A percentile compares a stretch with the other conserved stretches of the same genome.
Evolutionary conservation across 2,113 vertebrate genomes (phyloP).

Genomic region (Hippocampus abdominalis): DNA sequence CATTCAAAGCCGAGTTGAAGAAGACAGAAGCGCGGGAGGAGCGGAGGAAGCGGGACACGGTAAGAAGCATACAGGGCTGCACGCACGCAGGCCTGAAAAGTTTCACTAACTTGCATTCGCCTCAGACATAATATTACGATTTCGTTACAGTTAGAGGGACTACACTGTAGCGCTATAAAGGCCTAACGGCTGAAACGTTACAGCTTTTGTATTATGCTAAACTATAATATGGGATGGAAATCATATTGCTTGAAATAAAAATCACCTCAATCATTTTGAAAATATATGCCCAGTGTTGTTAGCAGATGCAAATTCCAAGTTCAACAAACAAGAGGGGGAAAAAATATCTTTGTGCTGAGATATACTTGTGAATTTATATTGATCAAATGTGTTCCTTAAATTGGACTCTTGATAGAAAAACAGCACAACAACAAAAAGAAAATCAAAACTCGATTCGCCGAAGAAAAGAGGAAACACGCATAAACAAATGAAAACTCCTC

Average conservation of each 20-base stretch:
- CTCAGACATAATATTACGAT: too few relatives aligned
- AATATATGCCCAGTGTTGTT: neutral
- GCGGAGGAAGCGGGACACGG: slow-evolving; percentile 92
- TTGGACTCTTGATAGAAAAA: neutral
- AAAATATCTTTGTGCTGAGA: too few relatives aligned
- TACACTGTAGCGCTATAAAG: too few relatives aligned
- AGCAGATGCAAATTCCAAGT: neutral
- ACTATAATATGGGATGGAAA: neutral
- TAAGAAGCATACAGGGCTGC: slow-evolving; percentile 58
- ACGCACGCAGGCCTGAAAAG: neutral
- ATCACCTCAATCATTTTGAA: neutral
- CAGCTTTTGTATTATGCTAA: neutral
- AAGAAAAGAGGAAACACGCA: neutral
- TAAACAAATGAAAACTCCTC: neutral
- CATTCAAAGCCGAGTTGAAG: slow-evolving; percentile 97
- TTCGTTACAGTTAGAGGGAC: too few relatives aligned
- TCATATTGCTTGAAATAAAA: neutral
- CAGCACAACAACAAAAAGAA: too few relatives aligned
- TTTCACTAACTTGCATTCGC: neutral
- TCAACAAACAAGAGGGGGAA: too few relatives aligned
- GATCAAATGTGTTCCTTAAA: too few relatives aligned
- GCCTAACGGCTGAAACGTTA: neutral
- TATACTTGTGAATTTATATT: too few relatives aligned
- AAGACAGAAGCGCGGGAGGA: slow-evolving; percentile 94
- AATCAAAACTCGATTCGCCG: neutral